Percentiles rank a stretch among this genome's conserved stretches.
Evolutionary conservation across 2,888 invertebrate species (phyloP).

Genomic region (Erebia epiphron): DNA sequence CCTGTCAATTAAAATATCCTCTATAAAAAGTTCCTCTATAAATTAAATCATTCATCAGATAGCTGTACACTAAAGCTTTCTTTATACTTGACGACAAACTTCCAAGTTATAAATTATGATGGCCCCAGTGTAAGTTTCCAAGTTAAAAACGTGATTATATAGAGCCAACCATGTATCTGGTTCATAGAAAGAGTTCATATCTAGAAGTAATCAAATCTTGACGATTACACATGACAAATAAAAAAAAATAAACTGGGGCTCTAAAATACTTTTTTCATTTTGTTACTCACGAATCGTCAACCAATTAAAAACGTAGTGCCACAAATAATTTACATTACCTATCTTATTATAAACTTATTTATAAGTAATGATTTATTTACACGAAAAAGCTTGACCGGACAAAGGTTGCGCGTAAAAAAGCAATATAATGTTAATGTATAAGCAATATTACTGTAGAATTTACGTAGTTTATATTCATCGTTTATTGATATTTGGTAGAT

Average conservation of each 20-base stretch:
- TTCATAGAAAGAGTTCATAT: too few species aligned
- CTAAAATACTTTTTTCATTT: slow-evolving; percentile 6
- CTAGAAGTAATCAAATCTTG: too few species aligned
- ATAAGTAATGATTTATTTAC: slow-evolving; percentile 52
- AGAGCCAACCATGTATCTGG: too few species aligned
- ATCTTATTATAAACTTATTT: slow-evolving; percentile 21
- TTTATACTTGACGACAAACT: slow-evolving; percentile 13
- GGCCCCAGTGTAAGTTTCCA: too few species aligned
- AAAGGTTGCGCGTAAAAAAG: slow-evolving; percentile 72
- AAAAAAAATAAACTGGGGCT: neutral
- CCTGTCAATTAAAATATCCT: slow-evolving; percentile 73
- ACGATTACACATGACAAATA: neutral
- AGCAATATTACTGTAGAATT: slow-evolving; percentile 76
- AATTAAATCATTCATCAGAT: slow-evolving; percentile 38
- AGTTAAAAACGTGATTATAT: too few species aligned
- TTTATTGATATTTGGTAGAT: slow-evolving; percentile 66
- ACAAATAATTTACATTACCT: slow-evolving; percentile 15
- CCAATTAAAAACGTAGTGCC: slow-evolving; percentile 25
- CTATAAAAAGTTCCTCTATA: slow-evolving; percentile 52
- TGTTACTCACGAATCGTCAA: slow-evolving; percentile 5
- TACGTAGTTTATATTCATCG: slow-evolving; percentile 57
- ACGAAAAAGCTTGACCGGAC: slow-evolving; percentile 56
- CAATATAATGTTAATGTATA: slow-evolving; percentile 77
- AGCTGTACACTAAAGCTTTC: slow-evolving; percentile 26
- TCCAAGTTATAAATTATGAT: neutral